phyloP scores from a whole-genome alignment of 1,140 invertebrate species.

The Drosophila bipectinata region DNA sequence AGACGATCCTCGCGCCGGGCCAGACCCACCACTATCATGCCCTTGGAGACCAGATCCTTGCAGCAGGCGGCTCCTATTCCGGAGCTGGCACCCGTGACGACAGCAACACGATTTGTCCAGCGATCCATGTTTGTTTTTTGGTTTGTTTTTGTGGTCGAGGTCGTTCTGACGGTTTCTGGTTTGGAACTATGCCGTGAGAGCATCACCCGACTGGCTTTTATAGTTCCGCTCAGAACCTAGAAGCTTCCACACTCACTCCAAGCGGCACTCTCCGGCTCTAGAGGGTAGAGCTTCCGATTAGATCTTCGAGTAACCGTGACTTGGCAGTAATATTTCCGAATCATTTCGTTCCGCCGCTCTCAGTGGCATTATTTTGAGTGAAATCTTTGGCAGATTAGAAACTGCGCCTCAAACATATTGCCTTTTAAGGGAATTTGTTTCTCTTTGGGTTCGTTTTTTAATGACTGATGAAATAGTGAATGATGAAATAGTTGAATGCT shows the following conservation, averaged over 20 bases:
- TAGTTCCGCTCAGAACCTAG: background rate
- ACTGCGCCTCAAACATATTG: no score
- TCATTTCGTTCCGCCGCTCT: no score
- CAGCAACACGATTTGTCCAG: constrained; percentile 74
- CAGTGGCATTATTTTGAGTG: no score
- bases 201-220: background rate
- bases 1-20: constrained; percentile 87
- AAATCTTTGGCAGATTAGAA: no score
- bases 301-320: no score
- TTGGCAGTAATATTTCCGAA: no score
- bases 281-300: no score
- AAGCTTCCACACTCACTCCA: no score
- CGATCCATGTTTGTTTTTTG: constrained; percentile 55
- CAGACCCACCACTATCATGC: constrained; percentile 88
- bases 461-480: background rate
- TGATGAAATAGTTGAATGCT: background rate
- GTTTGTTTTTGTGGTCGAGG: background rate
- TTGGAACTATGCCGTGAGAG: constrained; percentile 5
- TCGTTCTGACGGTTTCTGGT: background rate
- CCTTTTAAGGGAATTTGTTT: no score
- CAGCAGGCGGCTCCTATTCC: constrained; percentile 86
- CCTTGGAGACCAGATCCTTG: constrained; percentile 84
- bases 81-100: constrained; percentile 84
- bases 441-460: no score
- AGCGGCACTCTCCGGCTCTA: no score